These are phyloP conservation scores for Poicephalus gulielmi DNA, from an alignment of 2,113 vertebrate species.

Conservation along the genomic window DNA sequence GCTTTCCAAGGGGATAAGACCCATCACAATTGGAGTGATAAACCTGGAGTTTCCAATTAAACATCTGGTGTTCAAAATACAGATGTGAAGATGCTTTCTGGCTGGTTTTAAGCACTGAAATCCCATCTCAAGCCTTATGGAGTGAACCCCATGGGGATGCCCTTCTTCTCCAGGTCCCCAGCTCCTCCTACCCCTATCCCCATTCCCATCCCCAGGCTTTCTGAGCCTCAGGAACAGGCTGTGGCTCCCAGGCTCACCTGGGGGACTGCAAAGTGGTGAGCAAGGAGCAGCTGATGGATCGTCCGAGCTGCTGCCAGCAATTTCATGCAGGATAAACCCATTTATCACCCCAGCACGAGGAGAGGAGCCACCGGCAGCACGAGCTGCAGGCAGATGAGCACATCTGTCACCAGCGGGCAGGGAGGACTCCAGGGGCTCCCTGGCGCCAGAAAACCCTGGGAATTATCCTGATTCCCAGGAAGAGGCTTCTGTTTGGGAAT, in stretches of 20 bases:
- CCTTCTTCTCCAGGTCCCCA: not conserved
- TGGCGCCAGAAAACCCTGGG: not conserved
- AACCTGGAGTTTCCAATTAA: not conserved
- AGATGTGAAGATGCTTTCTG: not conserved
- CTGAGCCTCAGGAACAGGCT: not conserved
- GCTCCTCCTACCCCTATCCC: not conserved
- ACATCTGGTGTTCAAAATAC: not conserved
- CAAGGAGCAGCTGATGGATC: constrained; percentile 38
- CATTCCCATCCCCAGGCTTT: not conserved
- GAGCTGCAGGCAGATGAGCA: not conserved
- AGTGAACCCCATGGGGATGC: not conserved
- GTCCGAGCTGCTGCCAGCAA: constrained; percentile 7
- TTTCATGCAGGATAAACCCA: constrained; percentile 41
- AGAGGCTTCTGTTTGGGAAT: not conserved
- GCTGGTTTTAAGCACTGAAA: not conserved
- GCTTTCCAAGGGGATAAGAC: not conserved
- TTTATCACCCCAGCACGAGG: not conserved
- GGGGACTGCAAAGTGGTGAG: not conserved
- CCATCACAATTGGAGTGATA: fast-evolving
- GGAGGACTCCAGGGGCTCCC: not conserved
- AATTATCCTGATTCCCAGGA: not conserved
- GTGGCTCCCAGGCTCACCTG: not conserved
- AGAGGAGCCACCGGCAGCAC: not conserved
- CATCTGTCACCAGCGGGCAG: not conserved
- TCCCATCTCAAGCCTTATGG: fast-evolving